Base-by-base conservation (phyloP, 2,888 invertebrate species). In the Pimpla rufipes region DNA sequence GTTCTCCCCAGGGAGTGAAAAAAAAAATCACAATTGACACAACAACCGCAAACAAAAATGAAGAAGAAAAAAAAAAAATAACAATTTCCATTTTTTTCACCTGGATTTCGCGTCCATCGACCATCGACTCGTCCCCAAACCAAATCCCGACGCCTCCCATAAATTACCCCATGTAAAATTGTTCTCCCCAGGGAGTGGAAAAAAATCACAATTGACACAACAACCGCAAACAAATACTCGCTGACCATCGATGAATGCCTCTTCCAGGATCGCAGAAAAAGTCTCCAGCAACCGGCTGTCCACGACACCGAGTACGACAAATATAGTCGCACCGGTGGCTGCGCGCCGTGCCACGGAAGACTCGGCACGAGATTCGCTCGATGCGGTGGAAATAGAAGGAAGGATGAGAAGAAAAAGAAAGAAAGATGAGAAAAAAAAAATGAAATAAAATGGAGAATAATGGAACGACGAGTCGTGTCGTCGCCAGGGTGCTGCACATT, bases 401-500 rank as follows among this genome's bases (percentile, higher is more conserved):
- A 59, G 29, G 29, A 47, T 50, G 47, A 64, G 55, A 40, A 66
- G 59, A 16, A 42, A 68, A 75, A 64, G 42, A 70, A 47, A 50
- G 47, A 40, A 52, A 70, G 23, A 73, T 62, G 52, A 52, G 59
- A 40, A 66, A 11, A 78, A 50, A 52, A 75, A 79, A 21, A 67
- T 37, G 62, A 80, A 55, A 50, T 42, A 47, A 73, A 74, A 74
- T 55, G 50, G 50, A 55, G 68, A 79, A 57, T 64, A 73, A 70
- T 59, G 67, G 45, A 71, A 57, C 70, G 62, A 66, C n/a, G 81
- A 73, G 50, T 83, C 79, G 80, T 81, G 76, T 79, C 59, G 80
- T 82, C 75, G 64, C 64, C 73, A 76, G 67, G 40, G 45, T 64
- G 70, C 50, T 75, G 75, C 66, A 81, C 85, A 83, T 85, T 85